Evolutionary conservation across 2,113 vertebrate genomes (phyloP).

Genomic region (Pipa parva): DNA sequence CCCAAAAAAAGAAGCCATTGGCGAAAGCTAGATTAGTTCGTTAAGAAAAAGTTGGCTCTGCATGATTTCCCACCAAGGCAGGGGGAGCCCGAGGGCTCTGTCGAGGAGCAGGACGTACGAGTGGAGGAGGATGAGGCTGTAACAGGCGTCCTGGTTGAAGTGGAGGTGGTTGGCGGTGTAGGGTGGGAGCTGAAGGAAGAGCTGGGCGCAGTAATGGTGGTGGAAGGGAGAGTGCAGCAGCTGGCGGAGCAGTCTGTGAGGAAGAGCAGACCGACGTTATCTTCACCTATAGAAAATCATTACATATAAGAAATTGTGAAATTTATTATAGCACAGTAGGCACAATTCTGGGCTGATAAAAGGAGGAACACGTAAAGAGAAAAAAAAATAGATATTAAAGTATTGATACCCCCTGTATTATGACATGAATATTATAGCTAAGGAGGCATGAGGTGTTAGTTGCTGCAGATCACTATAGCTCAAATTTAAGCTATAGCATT

Average conservation of each 20-base stretch:
- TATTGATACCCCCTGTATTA: too few species aligned
- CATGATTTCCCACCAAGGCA: slow-evolving; percentile 29
- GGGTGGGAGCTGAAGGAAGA: slow-evolving; percentile 72
- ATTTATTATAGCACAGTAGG: too few species aligned
- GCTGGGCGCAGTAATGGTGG: slow-evolving; percentile 77
- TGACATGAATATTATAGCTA: too few species aligned
- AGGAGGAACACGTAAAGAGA: too few species aligned
- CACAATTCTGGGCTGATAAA: not conserved
- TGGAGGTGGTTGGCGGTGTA: slow-evolving; percentile 81
- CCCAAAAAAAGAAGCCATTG: not conserved
- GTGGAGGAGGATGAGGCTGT: slow-evolving; percentile 74
- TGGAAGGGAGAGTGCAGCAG: slow-evolving; percentile 74
- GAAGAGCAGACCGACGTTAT: slow-evolving; percentile 41
- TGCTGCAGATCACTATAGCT: too few species aligned
- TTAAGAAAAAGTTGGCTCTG: slow-evolving; percentile 34
- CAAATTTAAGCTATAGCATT: too few species aligned
- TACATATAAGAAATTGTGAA: not conserved
- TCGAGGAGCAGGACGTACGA: slow-evolving; percentile 71
- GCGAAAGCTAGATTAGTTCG: not conserved
- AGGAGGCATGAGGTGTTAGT: too few species aligned
- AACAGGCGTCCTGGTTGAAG: slow-evolving; percentile 79
- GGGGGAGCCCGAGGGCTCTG: slow-evolving; percentile 32
- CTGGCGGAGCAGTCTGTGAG: slow-evolving; percentile 48
- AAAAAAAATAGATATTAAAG: too few species aligned
- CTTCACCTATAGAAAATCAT: slow-evolving; percentile 38